Evolutionary conservation across 2,888 invertebrate genomes (phyloP), one percentile per base, ranked within the genome.

Genomic region (Drosophila nigricruria): DNA sequence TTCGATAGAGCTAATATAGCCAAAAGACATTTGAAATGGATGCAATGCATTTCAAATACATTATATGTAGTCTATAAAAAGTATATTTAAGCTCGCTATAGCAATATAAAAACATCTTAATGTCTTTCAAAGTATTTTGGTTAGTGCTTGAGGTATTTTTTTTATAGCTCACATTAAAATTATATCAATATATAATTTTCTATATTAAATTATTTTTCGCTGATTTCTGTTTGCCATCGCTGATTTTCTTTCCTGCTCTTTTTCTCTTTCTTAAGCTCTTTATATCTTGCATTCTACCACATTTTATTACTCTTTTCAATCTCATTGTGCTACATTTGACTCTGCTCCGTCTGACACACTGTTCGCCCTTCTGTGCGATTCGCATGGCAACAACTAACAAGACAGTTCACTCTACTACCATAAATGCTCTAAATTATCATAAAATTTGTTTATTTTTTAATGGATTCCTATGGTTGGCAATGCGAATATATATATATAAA

Each of bases 401-500:
- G 34, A 25, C 14, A n/a, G n/a, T 27, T 9, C 12, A 18, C 16
- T 38, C 14, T 40, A 10, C 27, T 40, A 30, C 20, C 18, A 16
- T 32, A 32, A 54, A 38, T 30, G 18, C 20, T 14, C 9, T 14
- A 38, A 42, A 61, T 32, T 32, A 34, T 32, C 20, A 30, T 30
- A 30, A 49, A 49, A 20, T 18, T 32, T 5, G 25, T 27, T 30
- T n/a, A 27, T 69, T 12, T 52, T 52, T 47, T 40, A 56, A 47
- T 52, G 20, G 10, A 18, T 5, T n/a, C 50, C 45, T 70, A 25
- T 62, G 30, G 45, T 38, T 43, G 61, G 25, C 23, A 34, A 71
- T 23, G 14, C 54, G 12, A 47, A 54, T 34, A 14, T 25, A 18
- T 32, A 27, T 42, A 60, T 25, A 3, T 18, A n/a, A 42, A 5